phyloP scores from a whole-genome alignment of 1,140 invertebrate genomes.

The Drosophila lowei region DNA sequence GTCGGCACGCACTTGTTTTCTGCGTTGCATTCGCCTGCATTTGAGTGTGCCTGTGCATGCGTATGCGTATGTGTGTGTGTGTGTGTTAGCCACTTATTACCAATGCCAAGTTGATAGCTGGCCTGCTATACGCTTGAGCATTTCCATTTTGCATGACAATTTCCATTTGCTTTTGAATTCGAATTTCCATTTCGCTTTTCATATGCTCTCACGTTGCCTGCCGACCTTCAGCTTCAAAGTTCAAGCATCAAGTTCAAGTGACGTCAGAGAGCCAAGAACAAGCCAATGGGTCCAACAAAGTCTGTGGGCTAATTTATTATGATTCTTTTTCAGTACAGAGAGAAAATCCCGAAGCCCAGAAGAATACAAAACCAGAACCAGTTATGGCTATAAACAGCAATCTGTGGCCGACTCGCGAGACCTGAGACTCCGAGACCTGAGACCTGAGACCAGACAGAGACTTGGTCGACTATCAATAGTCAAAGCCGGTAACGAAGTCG shows the following conservation, averaged over 20 bases:
- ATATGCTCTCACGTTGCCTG: background rate
- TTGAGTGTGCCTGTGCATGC: no score
- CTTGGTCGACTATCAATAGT: conserved; percentile 23
- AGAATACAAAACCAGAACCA: conserved; percentile 30
- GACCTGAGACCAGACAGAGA: no score
- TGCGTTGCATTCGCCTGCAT: background rate
- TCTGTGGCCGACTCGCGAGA: background rate
- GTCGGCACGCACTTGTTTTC: conserved; percentile 1
- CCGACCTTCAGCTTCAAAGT: conserved; percentile 55
- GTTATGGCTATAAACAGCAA: conserved; percentile 34
- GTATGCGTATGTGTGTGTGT: background rate
- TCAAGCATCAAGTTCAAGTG: conserved; percentile 73
- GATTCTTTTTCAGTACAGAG: no score
- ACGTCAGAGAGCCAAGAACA: conserved; percentile 36
- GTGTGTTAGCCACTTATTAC: background rate
- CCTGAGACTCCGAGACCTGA: no score
- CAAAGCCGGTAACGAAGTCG: conserved; percentile 12
- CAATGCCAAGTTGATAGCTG: conserved; percentile 9
- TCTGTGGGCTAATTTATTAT: background rate
- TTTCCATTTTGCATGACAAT: conserved; percentile 5
- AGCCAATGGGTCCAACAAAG: background rate
- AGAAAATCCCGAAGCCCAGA: background rate
- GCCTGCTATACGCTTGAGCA: background rate
- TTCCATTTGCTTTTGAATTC: conserved; percentile 27
- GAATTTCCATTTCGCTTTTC: conserved; percentile 30